Base-by-base conservation (phyloP, 53 echinoderm and acorn worm genomes). In the Temnopleurus reevesii region DNA sequence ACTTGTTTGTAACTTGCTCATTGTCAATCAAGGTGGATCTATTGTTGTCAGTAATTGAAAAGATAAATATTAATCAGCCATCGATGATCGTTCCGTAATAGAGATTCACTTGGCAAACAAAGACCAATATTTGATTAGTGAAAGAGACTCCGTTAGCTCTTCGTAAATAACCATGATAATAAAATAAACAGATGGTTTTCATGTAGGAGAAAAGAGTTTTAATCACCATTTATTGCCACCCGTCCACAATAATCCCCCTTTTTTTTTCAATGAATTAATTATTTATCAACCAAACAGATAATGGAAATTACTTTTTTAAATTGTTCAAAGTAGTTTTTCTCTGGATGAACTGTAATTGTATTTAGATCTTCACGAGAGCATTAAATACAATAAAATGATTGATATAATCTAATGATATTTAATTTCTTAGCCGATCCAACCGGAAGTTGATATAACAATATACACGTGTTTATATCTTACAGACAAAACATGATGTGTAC, bases 21-120 rank as follows among this genome's bases (percentile, higher is more conserved):
- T 71, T 71, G 71, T 71, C 71, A 71, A 71, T 71, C 71, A 71
- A 71, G 71, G 38, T n/a, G 19, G 71, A 7, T 41, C 36, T 21
- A 38, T 71, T 71, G 71, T 71, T 71, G 41, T 17, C 71, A 71
- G 71, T 71, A 71, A 71, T 71, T 71, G 71, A 71, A 71, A 71
- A 71, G 41, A 36, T 71, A 71, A 71, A 71, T 71, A 71, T 71
- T 71, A 71, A 71, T 71, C 71, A 71, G 23, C 38, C 71, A 21
- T 71, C 41, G 71, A 71, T 71, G 71, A 71, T 41, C 41, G 21
- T 36, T 71, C 41, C 41, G 71, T 71, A 71, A 71, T 71, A 9
- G 71, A 71, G 71, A 71, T 71, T 38, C 71, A n/a, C 19, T 21
- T 2, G 10, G 10, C 21, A 12, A 7, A 71, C 71, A 71, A 71